Percentiles rank a stretch among this genome's conserved stretches.
Evolutionary conservation across 2,797 vertebrate genomes (phyloP).

Genomic region (Cuculus canorus): DNA sequence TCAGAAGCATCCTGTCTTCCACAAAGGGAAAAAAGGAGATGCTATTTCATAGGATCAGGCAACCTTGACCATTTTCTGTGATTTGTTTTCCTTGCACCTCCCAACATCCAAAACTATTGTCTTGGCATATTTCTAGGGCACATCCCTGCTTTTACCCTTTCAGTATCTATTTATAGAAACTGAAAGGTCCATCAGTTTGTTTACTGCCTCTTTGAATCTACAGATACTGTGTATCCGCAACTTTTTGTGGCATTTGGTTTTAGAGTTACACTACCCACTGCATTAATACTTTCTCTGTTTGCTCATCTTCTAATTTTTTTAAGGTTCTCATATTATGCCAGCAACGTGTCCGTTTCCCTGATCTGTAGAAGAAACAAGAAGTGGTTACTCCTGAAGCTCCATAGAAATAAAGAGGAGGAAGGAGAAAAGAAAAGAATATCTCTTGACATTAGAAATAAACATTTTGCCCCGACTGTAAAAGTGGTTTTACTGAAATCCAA

Average conservation of each 20-base stretch:
- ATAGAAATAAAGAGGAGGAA: background rate
- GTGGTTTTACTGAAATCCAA: background rate
- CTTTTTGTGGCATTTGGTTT: background rate
- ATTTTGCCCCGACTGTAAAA: background rate
- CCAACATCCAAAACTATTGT: background rate
- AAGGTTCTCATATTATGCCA: background rate
- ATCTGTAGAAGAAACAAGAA: background rate
- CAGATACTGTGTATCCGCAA: background rate
- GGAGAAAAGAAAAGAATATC: accelerated
- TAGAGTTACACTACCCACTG: background rate
- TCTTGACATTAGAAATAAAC: background rate
- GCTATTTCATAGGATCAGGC: background rate
- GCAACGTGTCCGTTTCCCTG: background rate
- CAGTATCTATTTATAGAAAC: background rate
- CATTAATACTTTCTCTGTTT: background rate
- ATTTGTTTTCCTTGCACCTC: background rate
- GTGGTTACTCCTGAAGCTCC: background rate
- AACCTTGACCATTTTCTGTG: background rate
- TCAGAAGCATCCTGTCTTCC: background rate
- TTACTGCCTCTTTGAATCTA: background rate
- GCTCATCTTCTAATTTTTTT: background rate
- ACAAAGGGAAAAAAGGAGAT: background rate
- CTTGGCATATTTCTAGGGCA: background rate
- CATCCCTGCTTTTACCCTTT: background rate
- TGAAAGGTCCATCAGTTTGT: background rate